Evolutionary conservation across 2,888 invertebrate genomes (phyloP).

Genomic region (Philereme transversata): DNA sequence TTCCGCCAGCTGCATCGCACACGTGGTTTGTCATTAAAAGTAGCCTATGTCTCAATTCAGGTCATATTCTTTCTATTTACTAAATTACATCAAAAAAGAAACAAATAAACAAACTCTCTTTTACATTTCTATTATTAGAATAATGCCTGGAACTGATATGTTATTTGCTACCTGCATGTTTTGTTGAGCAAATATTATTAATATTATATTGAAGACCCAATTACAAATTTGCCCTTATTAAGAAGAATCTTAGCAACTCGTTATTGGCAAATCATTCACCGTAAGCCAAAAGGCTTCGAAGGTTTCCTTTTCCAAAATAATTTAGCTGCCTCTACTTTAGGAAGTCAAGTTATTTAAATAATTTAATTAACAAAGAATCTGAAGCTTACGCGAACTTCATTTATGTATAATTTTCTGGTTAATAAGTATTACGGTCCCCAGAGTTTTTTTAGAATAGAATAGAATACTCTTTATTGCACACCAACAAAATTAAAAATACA

Average conservation of each 20-base stretch:
- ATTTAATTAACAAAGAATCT: constrained; percentile 68
- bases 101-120: no score
- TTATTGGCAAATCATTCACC: constrained; percentile 9
- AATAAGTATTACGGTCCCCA: not conserved
- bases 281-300: constrained; percentile 54
- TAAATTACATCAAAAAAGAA: no score
- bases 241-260: not conserved
- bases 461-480: no score
- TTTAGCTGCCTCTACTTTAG: constrained; percentile 64
- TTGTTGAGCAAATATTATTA: not conserved
- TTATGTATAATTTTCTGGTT: not conserved
- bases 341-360: constrained; percentile 63
- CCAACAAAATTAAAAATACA: no score
- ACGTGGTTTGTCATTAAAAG: no score
- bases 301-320: constrained; percentile 64
- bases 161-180: no score
- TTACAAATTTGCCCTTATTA: not conserved
- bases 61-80: no score
- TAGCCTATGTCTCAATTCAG: no score
- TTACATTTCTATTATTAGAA: no score
- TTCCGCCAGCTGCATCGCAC: no score
- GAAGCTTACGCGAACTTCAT: constrained; percentile 38
- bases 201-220: not conserved
- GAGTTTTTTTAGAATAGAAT: no score
- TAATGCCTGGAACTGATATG: no score